Evolutionary conservation across 2,113 vertebrate species (phyloP).

Genomic region (Thamnophis sirtalis): DNA sequence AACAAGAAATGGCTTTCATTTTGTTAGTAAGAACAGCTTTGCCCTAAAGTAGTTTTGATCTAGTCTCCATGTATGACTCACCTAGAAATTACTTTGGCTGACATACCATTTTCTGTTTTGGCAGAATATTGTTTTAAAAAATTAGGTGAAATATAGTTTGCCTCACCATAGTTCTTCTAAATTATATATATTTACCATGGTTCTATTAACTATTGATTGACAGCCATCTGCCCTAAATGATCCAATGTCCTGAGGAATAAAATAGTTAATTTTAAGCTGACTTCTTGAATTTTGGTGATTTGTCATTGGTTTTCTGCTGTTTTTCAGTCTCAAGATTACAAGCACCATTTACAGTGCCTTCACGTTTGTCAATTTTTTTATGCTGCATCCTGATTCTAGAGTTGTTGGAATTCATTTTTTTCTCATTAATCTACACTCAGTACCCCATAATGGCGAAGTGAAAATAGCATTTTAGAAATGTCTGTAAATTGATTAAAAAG

Average conservation of each 20-base stretch:
- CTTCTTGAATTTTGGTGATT: neutral
- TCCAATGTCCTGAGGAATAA: neutral
- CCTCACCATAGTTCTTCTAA: neutral
- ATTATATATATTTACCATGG: neutral
- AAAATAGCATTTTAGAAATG: neutral
- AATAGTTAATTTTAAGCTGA: neutral
- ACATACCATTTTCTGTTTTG: fast-evolving
- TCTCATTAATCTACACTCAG: neutral
- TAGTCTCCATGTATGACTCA: constrained; percentile 28
- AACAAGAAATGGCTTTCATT: constrained; percentile 4
- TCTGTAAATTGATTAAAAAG: neutral
- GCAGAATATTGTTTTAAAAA: neutral
- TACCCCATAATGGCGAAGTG: neutral
- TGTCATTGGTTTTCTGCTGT: no score
- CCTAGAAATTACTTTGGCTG: neutral
- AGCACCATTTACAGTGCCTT: neutral
- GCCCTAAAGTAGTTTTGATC: constrained; percentile 15
- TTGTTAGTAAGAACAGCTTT: neutral
- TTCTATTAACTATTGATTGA: neutral
- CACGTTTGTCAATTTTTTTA: neutral
- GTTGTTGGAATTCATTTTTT: neutral
- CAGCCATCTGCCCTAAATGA: neutral
- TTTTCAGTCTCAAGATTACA: neutral
- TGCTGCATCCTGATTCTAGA: neutral
- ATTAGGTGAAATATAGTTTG: neutral